These are phyloP conservation scores for Gallinago undulata DNA, from an alignment of 2,113 vertebrate species.

Conservation along the genomic window DNA sequence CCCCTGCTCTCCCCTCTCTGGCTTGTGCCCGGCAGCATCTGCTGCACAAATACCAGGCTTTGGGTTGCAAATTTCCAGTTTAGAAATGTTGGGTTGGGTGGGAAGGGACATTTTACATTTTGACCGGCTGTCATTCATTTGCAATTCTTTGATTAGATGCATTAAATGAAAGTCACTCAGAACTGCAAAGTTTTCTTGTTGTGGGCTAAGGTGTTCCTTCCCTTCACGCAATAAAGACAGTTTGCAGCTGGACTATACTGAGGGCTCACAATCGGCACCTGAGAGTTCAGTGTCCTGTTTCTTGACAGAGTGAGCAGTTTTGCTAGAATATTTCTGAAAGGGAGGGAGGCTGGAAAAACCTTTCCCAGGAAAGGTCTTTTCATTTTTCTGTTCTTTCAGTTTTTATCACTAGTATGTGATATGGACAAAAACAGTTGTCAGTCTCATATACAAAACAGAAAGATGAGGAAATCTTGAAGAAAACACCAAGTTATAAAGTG, in stretches of 20 bases:
- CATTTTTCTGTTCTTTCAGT: not conserved
- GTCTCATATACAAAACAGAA: not conserved
- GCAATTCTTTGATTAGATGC: not conserved
- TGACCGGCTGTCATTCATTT: not conserved
- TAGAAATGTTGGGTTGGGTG: not conserved
- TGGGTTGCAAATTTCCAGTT: not conserved
- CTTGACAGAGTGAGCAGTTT: not conserved
- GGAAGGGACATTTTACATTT: not conserved
- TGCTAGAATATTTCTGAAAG: not conserved
- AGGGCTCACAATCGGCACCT: not conserved
- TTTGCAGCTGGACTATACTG: not conserved
- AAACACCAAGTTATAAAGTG: not conserved
- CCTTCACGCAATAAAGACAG: accelerated
- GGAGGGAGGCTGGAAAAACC: not conserved
- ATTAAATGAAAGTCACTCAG: not conserved
- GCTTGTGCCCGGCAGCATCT: not conserved
- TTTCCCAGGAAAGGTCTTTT: not conserved
- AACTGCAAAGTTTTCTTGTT: not conserved
- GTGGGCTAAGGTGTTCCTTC: not conserved
- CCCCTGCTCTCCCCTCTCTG: accelerated
- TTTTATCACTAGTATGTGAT: not conserved
- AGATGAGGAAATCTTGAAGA: not conserved
- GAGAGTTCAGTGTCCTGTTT: not conserved
- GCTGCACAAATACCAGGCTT: accelerated
- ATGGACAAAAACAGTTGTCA: not conserved